phyloP scores from a whole-genome alignment of 2,888 invertebrate species.

The Dryomyza anilis region DNA sequence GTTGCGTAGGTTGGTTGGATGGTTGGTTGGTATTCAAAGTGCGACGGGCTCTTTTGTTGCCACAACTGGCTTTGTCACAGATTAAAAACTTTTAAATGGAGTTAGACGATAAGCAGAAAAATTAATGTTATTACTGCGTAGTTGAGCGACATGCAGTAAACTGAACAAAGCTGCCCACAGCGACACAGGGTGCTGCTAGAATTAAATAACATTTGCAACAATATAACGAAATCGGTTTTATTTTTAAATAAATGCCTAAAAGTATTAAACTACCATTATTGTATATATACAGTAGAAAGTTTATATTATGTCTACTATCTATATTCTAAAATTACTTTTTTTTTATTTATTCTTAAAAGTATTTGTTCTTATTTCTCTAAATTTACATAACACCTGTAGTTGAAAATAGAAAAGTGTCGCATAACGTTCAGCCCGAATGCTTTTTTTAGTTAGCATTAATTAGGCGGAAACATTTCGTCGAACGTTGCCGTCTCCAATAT shows the following conservation, averaged over 20 bases:
- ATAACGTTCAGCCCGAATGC: too few species aligned
- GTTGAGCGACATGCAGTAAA: background rate
- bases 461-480: slow-evolving; percentile 61
- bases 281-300: too few species aligned
- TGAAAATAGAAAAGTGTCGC: too few species aligned
- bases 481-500: slow-evolving; percentile 56
- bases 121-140: slow-evolving; percentile 24
- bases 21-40: slow-evolving; percentile 30
- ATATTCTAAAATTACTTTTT: too few species aligned
- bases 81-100: slow-evolving; percentile 57
- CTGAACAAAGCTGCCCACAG: too few species aligned
- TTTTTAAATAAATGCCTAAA: too few species aligned
- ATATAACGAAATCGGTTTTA: too few species aligned
- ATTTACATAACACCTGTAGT: background rate
- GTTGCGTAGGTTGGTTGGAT: background rate
- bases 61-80: slow-evolving; percentile 53
- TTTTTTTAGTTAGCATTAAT: too few species aligned
- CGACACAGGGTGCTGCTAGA: too few species aligned
- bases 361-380: background rate
- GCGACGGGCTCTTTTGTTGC: slow-evolving; percentile 30
- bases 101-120: slow-evolving; percentile 50
- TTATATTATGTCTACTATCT: too few species aligned
- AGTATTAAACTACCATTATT: too few species aligned
- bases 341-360: background rate
- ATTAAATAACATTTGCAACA: too few species aligned